These are phyloP conservation scores for Dallia pectoralis DNA, from an alignment of 2,797 vertebrate genomes.

Conservation along the genomic window DNA sequence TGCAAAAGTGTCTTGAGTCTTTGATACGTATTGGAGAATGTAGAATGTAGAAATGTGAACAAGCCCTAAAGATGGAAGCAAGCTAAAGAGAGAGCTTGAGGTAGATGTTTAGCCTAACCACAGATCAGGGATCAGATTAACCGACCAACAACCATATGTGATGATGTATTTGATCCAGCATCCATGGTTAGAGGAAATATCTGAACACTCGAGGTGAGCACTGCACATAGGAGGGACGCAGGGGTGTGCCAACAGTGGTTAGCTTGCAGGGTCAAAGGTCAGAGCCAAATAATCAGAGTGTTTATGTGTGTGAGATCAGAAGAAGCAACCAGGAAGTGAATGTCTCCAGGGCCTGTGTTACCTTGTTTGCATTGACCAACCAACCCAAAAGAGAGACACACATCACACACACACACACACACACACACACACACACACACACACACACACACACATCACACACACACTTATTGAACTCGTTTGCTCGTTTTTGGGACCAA, in stretches of 20 bases:
- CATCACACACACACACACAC: constrained; percentile 2
- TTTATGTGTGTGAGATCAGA: constrained; percentile 44
- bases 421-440: constrained; percentile 7
- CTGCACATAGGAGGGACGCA: background rate
- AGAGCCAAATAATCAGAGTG: background rate
- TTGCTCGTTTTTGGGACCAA: too few relatives aligned
- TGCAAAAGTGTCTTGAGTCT: background rate
- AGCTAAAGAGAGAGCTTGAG: background rate
- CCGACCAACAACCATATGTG: background rate
- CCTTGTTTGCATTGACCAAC: constrained; percentile 70
- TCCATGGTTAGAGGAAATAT: background rate
- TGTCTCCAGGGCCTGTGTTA: constrained; percentile 67
- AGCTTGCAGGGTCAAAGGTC: background rate
- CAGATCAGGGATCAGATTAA: background rate
- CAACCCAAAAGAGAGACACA: constrained; percentile 12
- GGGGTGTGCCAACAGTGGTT: background rate
- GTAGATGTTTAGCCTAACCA: background rate
- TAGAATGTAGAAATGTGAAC: too few relatives aligned
- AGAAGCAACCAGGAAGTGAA: constrained; percentile 51
- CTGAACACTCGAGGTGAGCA: background rate
- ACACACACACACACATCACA: background rate
- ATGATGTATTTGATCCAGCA: background rate
- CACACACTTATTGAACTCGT: too few relatives aligned
- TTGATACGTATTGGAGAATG: too few relatives aligned
- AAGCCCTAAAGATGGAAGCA: background rate